Percentiles rank a stretch among this genome's conserved stretches.
Conservation (phyloP, 1,140 invertebrate species). For the Ruditapes philippinarum region DNA sequence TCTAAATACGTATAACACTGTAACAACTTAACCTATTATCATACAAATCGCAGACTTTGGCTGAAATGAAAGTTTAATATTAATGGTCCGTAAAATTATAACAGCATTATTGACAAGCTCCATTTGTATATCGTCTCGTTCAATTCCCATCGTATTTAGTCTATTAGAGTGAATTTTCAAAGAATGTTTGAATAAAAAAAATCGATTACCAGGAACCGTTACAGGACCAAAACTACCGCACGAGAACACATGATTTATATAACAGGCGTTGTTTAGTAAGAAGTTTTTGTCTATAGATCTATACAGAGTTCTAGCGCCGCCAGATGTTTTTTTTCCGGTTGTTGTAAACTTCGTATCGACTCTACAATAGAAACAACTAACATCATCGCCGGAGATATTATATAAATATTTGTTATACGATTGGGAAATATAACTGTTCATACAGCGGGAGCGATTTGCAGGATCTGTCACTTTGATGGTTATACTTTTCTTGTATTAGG, state of each 20-base stretch:
- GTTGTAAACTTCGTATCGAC: background rate
- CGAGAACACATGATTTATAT: background rate
- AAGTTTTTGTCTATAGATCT: conserved; percentile 18
- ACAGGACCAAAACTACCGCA: background rate
- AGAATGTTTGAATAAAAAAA: too few species aligned
- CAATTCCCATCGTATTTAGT: background rate
- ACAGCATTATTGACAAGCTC: too few species aligned
- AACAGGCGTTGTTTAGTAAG: background rate
- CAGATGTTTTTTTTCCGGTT: background rate
- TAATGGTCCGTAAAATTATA: too few species aligned
- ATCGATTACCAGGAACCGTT: background rate
- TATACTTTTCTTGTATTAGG: background rate
- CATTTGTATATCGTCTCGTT: too few species aligned
- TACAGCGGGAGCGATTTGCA: background rate
- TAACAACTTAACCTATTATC: too few species aligned
- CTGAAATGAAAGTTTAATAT: too few species aligned
- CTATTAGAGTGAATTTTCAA: background rate
- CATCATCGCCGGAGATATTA: conserved; percentile 6
- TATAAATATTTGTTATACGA: conserved; percentile 23
- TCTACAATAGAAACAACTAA: background rate
- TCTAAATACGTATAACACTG: too few species aligned
- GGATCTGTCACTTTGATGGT: background rate
- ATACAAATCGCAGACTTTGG: too few species aligned
- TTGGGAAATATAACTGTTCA: background rate
- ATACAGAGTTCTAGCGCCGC: background rate